Evolutionary conservation across 2,113 vertebrate species (phyloP).

Genomic region (Oryzias woworae): DNA sequence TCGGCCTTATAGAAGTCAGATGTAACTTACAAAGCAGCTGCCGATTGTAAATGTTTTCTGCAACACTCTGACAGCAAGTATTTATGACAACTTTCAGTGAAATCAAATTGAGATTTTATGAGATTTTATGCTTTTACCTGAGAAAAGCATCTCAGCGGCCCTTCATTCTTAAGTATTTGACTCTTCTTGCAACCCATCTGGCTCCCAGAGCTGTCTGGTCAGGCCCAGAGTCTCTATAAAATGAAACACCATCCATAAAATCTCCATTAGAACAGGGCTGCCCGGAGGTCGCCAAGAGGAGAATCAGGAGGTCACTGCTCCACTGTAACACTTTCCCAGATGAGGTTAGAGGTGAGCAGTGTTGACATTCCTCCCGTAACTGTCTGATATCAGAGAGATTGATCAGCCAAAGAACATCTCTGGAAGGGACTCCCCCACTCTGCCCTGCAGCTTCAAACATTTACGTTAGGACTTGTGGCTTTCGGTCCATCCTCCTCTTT

Average conservation of each 20-base stretch:
- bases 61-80: not conserved
- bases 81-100: not conserved
- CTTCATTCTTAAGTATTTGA: slow-evolving; percentile 58
- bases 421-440: slow-evolving; percentile 51
- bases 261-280: slow-evolving; percentile 74
- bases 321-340: slow-evolving; percentile 71
- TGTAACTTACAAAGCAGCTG: not conserved
- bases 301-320: slow-evolving; percentile 57
- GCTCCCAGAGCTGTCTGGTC: slow-evolving; percentile 60
- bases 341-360: slow-evolving; percentile 66
- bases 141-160: slow-evolving; percentile 31
- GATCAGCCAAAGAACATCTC: slow-evolving; percentile 52
- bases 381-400: slow-evolving; percentile 72
- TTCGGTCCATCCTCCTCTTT: slow-evolving; percentile 18
- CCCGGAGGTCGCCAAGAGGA: slow-evolving; percentile 63
- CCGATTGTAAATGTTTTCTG: slow-evolving; percentile 1
- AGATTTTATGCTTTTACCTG: slow-evolving; percentile 37
- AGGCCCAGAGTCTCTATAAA: slow-evolving; percentile 67
- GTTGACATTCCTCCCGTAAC: slow-evolving; percentile 74
- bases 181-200: slow-evolving; percentile 66
- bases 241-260: slow-evolving; percentile 75
- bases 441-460: slow-evolving; percentile 68
- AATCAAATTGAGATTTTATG: slow-evolving; percentile 42
- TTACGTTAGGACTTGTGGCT: slow-evolving; percentile 47
- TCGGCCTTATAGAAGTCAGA: no score